Evolutionary conservation across 2,797 vertebrate genomes (phyloP), one percentile per base, ranked within the genome.

Genomic region (Octomys mimax): DNA sequence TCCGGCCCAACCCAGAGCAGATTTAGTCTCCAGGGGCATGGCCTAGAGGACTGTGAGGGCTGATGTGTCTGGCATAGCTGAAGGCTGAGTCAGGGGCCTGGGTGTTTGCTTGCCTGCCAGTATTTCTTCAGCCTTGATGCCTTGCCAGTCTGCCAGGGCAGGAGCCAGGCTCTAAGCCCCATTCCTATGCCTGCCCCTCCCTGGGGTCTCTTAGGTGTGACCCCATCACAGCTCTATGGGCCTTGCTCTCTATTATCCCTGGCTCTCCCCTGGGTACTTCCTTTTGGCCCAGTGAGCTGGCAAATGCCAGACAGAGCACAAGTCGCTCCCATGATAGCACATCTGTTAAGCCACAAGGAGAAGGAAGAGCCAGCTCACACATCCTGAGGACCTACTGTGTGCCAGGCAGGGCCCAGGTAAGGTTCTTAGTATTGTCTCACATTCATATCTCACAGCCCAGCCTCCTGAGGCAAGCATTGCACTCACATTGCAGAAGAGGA

Each of bases 401-500:
- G 78, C 68, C 68, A 80, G 52, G 28, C 83, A 85, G 89, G 54
- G 70, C 54, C 33, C 1, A 3, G 46, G 49, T 0, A 2, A 62
- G 42, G 13, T 5, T 0, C 28, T 75, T 66, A 33, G 39, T 54
- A 8, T 31, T 28, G 21, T 52, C 87, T 49, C 70, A 24, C 8
- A 19, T 81, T 95, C 71, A 87, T 87, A 91, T 81, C 81, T 82
- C 57, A 36, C 28, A 46, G 52, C 19, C 28, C 36, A 87, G 81
- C 46, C 62, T 89, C 31, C 46, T 1, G 36, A 95, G 57, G 79
- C 61, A 79, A 54, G 46, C 28, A 11, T 62, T 64, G 57, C 21
- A 26, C 28, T 92, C 42, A 49, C 28, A 83, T 84, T 77, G 71
- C 49, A 33, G 94, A 95, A 59, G 36, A 96, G 87, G 95, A 95